A percentile compares a stretch with the other conserved stretches of the same genome.
Conservation (phyloP, 2,797 vertebrate genomes). For the Muscicapa striata region DNA sequence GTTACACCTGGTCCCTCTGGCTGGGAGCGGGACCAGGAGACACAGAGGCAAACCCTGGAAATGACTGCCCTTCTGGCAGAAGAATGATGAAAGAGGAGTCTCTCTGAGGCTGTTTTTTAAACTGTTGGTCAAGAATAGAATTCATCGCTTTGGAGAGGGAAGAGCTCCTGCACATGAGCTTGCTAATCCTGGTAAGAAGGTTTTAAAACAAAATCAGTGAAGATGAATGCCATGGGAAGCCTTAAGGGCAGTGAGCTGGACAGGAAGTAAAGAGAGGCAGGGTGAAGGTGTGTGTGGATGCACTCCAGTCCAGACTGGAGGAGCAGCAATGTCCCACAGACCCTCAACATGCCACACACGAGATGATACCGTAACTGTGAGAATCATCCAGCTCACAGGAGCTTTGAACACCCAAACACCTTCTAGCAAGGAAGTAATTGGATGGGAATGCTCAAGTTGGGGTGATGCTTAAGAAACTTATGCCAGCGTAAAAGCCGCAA, state of each 20-base stretch:
- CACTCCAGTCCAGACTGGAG: not conserved
- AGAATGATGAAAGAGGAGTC: not conserved
- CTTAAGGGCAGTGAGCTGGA: not conserved
- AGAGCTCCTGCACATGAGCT: not conserved
- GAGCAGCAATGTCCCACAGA: not conserved
- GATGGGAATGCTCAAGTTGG: not conserved
- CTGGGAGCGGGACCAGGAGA: not conserved
- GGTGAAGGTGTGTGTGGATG: not conserved
- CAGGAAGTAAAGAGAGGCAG: not conserved
- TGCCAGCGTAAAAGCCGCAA: not conserved
- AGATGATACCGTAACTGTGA: not conserved
- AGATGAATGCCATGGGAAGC: not conserved
- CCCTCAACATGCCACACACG: fast-evolving
- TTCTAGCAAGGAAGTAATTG: not conserved
- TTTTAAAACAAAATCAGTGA: not conserved
- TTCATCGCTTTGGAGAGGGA: not conserved
- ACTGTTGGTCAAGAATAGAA: not conserved
- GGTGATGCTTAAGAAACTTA: not conserved
- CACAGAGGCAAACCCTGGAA: not conserved
- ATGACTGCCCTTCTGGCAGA: not conserved
- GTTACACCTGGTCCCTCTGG: not conserved
- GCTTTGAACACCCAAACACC: not conserved
- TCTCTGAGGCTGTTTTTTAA: not conserved
- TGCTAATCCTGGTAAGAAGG: not conserved
- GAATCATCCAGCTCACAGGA: not conserved